Conservation (phyloP, 2,797 vertebrate species). For the Acomys russatus region DNA sequence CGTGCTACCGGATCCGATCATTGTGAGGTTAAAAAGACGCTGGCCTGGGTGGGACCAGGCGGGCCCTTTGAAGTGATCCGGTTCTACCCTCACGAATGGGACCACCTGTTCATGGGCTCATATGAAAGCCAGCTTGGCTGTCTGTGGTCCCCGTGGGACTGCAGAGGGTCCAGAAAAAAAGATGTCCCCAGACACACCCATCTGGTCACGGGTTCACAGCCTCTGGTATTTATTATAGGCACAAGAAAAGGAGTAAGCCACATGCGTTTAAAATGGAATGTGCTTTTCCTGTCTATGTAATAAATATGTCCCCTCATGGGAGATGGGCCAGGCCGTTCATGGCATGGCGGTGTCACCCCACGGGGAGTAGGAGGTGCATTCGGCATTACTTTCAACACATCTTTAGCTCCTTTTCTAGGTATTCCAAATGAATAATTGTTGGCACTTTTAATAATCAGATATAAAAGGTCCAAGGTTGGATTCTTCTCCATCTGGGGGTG, state of each 20-base stretch:
- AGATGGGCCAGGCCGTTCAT: neutral
- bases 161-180: neutral
- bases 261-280: neutral
- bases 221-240: neutral
- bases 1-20: too few relatives aligned
- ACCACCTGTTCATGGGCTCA: neutral
- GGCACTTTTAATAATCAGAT: neutral
- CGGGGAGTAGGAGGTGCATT: neutral
- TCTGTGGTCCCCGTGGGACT: neutral
- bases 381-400: accelerated
- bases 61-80: neutral
- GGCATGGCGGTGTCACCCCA: accelerated
- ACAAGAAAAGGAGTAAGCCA: neutral
- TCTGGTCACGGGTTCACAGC: neutral
- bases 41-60: neutral
- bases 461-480: neutral
- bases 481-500: neutral
- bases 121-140: neutral
- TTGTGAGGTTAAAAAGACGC: neutral
- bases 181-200: neutral
- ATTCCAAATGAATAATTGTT: neutral
- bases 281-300: neutral
- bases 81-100: neutral
- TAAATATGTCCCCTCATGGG: neutral
- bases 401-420: neutral